These are phyloP conservation scores for Desmodus rotundus DNA, from an alignment of 2,113 vertebrate species.

Conservation along the genomic window DNA sequence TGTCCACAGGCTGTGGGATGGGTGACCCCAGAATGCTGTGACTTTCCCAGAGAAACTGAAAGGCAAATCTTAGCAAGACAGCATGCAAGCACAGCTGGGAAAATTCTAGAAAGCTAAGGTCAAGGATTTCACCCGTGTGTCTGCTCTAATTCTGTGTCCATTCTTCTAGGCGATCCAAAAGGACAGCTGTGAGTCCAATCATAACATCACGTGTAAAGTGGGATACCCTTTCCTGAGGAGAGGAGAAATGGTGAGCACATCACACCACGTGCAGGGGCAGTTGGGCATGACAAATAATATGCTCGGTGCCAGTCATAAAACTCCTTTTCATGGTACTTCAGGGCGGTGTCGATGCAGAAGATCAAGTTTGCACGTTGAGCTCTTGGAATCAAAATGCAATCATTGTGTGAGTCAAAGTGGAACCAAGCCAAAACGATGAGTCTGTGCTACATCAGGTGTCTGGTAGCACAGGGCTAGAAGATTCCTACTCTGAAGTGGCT, in stretches of 20 bases:
- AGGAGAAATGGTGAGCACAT: conserved; percentile 81
- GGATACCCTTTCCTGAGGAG: conserved; percentile 93
- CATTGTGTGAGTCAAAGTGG: not conserved
- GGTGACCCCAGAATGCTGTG: not conserved
- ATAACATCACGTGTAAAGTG: conserved; percentile 89
- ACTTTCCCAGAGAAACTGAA: not conserved
- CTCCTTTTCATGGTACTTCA: not conserved
- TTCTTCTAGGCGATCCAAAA: conserved; percentile 85
- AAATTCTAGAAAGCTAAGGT: not conserved
- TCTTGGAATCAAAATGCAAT: not conserved
- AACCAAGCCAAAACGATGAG: not conserved
- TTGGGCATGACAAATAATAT: not conserved
- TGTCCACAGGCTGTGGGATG: not conserved
- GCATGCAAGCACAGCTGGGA: not conserved
- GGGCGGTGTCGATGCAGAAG: not conserved
- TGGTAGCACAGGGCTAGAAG: not conserved
- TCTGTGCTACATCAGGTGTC: not conserved
- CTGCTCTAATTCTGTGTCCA: conserved; percentile 35
- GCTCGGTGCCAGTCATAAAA: not conserved
- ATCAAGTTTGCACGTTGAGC: not conserved
- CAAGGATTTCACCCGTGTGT: not conserved
- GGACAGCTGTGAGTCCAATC: conserved; percentile 86
- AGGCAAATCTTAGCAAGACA: not conserved
- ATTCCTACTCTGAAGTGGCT: not conserved
- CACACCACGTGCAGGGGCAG: not conserved